These are phyloP conservation scores for Atherix ibis DNA, from an alignment of 2,888 invertebrate species.

Conservation along the genomic window DNA sequence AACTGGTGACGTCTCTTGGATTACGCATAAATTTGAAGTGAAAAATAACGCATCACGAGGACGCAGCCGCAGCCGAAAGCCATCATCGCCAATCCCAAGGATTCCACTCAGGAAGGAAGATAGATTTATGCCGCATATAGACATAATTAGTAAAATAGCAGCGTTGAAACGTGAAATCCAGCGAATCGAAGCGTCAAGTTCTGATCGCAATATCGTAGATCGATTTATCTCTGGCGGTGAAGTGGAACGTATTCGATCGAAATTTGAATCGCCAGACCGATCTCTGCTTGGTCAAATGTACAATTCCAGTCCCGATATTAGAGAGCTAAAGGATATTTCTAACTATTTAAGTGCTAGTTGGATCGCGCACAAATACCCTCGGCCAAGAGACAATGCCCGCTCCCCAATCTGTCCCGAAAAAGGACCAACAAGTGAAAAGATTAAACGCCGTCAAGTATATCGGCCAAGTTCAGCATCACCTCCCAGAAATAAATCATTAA, in stretches of 20 bases:
- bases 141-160: slow-evolving; percentile 77
- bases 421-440: slow-evolving; percentile 15
- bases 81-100: slow-evolving; percentile 48
- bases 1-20: slow-evolving; percentile 41
- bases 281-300: slow-evolving; percentile 63
- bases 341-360: slow-evolving; percentile 64
- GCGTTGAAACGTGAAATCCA: slow-evolving; percentile 39
- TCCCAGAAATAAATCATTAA: slow-evolving; percentile 34
- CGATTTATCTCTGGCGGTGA: slow-evolving; percentile 39
- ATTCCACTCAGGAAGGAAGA: slow-evolving; percentile 48
- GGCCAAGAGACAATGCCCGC: slow-evolving; percentile 49
- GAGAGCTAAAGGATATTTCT: slow-evolving; percentile 59
- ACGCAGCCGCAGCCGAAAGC: slow-evolving; percentile 32
- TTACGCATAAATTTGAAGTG: slow-evolving; percentile 43
- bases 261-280: slow-evolving; percentile 44
- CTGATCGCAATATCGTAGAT: slow-evolving; percentile 2
- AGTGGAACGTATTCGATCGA: slow-evolving; percentile 53
- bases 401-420: slow-evolving; percentile 40
- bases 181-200: slow-evolving; percentile 7
- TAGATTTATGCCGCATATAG: slow-evolving; percentile 74
- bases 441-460: slow-evolving; percentile 15
- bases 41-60: slow-evolving; percentile 32
- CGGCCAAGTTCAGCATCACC: slow-evolving; percentile 34
- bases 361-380: slow-evolving; percentile 67
- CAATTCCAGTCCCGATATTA: slow-evolving; percentile 63